These are phyloP conservation scores for Drosophila athabasca DNA, from an alignment of 1,140 invertebrate species.

Conservation along the genomic window DNA sequence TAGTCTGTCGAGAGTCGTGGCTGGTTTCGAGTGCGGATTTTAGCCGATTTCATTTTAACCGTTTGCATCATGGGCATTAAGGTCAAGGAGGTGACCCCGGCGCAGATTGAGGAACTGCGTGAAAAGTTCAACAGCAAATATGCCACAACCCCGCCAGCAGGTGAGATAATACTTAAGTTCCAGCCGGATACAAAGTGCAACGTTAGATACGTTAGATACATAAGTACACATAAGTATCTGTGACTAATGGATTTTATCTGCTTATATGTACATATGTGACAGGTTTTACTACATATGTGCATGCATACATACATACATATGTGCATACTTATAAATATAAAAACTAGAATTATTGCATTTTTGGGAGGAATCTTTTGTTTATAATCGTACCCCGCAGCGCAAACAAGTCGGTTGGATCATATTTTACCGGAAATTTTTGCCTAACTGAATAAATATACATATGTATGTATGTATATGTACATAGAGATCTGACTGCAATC, in stretches of 20 bases:
- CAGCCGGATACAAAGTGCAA: conserved; percentile 24
- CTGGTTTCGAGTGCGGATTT: conserved; percentile 25
- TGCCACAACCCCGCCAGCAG: conserved; percentile 82
- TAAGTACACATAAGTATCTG: not conserved
- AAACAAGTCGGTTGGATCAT: not conserved
- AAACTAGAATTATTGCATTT: conserved; percentile 4
- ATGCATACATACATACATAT: not conserved
- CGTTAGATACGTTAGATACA: not conserved
- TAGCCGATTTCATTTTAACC: not conserved
- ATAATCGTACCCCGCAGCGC: not conserved
- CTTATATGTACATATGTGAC: not conserved
- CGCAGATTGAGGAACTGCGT: conserved; percentile 84
- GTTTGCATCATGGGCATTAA: conserved; percentile 55
- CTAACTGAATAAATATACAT: conserved; percentile 11
- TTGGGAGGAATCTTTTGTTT: conserved; percentile 17
- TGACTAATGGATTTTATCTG: not conserved
- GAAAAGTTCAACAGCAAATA: conserved; percentile 85
- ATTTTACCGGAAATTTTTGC: conserved; percentile 13
- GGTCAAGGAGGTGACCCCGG: conserved; percentile 69
- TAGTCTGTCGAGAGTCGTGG: conserved; percentile 30
- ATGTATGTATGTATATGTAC: not conserved
- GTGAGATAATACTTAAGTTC: conserved; percentile 50
- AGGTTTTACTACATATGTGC: not conserved
- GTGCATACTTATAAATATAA: not conserved
- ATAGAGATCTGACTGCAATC: conserved; percentile 27